Evolutionary conservation across 2,888 invertebrate species (phyloP), one percentile per base, ranked within the genome.

Genomic region (Cheilosia scutellata): DNA sequence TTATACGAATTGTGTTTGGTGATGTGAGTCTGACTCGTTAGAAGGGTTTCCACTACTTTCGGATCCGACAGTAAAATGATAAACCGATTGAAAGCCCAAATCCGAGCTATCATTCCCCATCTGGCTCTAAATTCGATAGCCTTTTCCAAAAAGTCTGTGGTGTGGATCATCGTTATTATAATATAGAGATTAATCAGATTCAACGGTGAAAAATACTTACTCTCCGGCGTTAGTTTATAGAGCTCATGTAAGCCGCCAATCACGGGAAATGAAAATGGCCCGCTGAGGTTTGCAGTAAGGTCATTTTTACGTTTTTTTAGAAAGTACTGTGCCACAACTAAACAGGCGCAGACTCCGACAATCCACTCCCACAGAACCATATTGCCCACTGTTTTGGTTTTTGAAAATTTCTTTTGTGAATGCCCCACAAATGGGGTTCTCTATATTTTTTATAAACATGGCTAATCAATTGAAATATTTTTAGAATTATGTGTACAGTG

Each of bases 1-100:
- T 89, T 70, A 76, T 92, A 92, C 5, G 89, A 87, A 7, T 86
- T 87, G 76, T 90, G 89, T 87, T 92, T 92, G 0, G 87, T 89
- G 62, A 92, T 88, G 44, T 91, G 89, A 53, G 89, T 89, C 57
- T 89, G 89, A 51, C 89, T 91, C 71, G 82, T 55, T 0, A 91
- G 71, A 1, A 92, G 31, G 88, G 93, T 93, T 90, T 94, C 94
- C 16, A 92, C 91, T 80, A 93, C 91, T 88, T 93, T 93, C 1
- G 93, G 90, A 88, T 94, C 93, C 13, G 89, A 89, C 40, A 87
- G 83, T 2, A 93, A 0, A 0, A 94, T 87, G 31, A 92, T 90
- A n/a, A 94, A 90, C 0, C 92, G 89, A 27, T 93, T 91, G 7
- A 94, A 91, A 11, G 92, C 89, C 89, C 93, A 93, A 20, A 93